A percentile compares a stretch with the other conserved stretches of the same genome.
These are phyloP conservation scores for Epinotia demarniana DNA, from an alignment of 2,888 invertebrate genomes.

Conservation along the genomic window DNA sequence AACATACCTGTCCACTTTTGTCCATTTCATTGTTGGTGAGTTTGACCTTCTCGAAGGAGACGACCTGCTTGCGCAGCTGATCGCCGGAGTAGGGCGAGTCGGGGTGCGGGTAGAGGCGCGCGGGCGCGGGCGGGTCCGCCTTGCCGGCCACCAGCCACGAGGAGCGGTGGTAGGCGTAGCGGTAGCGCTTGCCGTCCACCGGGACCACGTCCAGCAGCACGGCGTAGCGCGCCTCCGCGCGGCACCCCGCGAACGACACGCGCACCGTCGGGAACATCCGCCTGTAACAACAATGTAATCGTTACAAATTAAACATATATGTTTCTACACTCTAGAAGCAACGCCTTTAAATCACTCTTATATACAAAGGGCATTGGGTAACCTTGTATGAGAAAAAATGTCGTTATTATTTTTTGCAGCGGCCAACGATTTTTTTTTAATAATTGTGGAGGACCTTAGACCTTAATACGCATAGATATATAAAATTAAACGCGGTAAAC, in stretches of 20 bases:
- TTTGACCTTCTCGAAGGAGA: conserved; percentile 99
- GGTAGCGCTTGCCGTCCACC: conserved; percentile 97
- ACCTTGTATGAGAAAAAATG: too few species aligned
- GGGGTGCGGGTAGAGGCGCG: conserved; percentile 97
- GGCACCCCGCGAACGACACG: conserved; percentile 94
- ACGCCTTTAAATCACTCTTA: neutral
- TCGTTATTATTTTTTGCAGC: too few species aligned
- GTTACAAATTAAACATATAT: neutral
- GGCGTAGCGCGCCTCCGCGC: conserved; percentile 93
- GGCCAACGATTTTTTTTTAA: too few species aligned
- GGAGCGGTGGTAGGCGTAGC: conserved; percentile 99
- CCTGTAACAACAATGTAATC: conserved; percentile 82
- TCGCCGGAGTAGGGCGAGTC: conserved; percentile 98
- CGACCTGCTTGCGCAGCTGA: conserved; percentile 97
- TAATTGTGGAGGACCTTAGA: too few species aligned
- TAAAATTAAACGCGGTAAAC: too few species aligned
- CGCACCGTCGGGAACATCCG: conserved; percentile 99
- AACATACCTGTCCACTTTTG: conserved; percentile 95
- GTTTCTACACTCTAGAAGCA: neutral
- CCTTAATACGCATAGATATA: too few species aligned
- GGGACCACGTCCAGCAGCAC: conserved; percentile 98
- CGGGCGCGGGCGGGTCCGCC: conserved; percentile 98
- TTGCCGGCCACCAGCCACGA: conserved; percentile 99
- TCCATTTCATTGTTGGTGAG: conserved; percentile 99
- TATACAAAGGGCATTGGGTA: too few species aligned